Evolutionary conservation across 37 sponge, comb jelly and placozoan genomes (phyloP).

Genomic region (Haliclona indistincta): DNA sequence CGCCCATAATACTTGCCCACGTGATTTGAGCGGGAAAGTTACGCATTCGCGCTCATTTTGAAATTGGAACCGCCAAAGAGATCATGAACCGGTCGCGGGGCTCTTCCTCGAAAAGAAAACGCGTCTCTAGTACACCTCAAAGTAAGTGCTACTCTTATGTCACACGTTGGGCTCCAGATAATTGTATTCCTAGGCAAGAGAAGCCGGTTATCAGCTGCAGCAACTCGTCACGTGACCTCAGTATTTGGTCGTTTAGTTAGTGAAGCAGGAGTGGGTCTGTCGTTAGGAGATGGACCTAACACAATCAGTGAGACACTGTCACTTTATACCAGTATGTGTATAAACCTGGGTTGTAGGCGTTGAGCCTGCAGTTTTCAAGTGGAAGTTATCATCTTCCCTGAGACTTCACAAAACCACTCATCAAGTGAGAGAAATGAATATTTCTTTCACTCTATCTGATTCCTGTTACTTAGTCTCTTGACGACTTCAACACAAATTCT

Average conservation of each 20-base stretch:
- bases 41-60: no score
- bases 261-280: conserved; percentile 20
- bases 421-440: neutral
- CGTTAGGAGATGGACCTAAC: conserved; percentile 18
- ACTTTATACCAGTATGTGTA: neutral
- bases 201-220: no score
- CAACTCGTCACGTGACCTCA: no score
- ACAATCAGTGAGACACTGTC: conserved; percentile 22
- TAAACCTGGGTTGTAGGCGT: conserved; percentile 23
- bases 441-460: neutral
- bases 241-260: conserved; percentile 36
- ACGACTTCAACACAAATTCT: conserved; percentile 23
- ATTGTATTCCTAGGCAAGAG: no score
- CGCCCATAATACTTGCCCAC: no score
- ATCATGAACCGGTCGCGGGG: no score
- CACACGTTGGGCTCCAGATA: no score
- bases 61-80: no score
- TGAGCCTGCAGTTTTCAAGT: conserved; percentile 46
- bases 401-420: conserved; percentile 1
- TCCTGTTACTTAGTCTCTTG: neutral
- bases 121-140: no score
- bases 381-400: conserved; percentile 27
- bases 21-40: no score
- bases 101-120: no score
- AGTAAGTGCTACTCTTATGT: no score